These are phyloP conservation scores for Tachuris rubrigastra DNA, from an alignment of 2,113 vertebrate species.

Conservation along the genomic window DNA sequence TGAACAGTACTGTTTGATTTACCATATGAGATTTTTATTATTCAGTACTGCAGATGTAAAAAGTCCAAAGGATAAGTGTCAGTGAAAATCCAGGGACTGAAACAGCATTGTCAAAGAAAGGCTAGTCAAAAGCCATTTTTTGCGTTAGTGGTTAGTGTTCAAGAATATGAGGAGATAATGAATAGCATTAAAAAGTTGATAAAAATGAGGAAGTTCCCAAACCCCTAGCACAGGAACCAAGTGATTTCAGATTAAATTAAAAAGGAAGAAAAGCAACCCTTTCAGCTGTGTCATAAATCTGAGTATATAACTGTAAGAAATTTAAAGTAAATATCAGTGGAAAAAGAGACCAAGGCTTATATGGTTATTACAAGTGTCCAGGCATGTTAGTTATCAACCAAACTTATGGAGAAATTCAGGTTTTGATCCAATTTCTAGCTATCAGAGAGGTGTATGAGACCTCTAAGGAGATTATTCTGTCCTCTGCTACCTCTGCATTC, in stretches of 20 bases:
- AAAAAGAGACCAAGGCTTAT: not conserved
- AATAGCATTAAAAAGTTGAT: not conserved
- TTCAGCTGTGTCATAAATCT: not conserved
- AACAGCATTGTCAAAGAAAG: not conserved
- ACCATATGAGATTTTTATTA: not conserved
- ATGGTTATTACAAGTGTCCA: not conserved
- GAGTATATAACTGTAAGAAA: not conserved
- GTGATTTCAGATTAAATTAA: not conserved
- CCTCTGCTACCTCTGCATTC: not conserved
- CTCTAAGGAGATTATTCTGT: not conserved
- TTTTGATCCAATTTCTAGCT: not conserved
- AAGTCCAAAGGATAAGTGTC: not conserved
- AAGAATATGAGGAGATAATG: not conserved
- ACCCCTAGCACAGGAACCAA: not conserved
- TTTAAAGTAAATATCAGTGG: not conserved
- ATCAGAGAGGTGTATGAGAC: not conserved
- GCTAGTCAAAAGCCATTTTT: not conserved
- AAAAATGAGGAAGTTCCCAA: not conserved
- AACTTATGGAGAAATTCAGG: not conserved
- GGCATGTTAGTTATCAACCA: not conserved
- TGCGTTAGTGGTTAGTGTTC: not conserved
- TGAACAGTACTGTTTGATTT: not conserved
- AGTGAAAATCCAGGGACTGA: not conserved
- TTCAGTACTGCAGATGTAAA: not conserved
- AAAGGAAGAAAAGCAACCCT: not conserved